Evolutionary conservation across 2,888 invertebrate species (phyloP).

Genomic region (Drosophila borborema): DNA sequence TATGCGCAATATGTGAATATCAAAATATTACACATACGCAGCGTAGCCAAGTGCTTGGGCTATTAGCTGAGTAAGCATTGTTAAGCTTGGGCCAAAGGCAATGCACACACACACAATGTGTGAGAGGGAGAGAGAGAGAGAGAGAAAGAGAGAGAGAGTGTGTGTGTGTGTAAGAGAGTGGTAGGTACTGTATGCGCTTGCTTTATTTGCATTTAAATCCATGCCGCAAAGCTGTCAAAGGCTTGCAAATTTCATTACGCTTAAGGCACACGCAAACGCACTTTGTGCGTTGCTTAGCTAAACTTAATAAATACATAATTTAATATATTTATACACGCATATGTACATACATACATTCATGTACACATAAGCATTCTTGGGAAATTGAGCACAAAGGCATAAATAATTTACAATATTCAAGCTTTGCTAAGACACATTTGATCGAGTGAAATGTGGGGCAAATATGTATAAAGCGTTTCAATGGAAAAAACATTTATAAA

Average conservation of each 20-base stretch:
- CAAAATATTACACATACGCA: slow-evolving; percentile 14
- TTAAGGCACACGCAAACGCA: slow-evolving; percentile 23
- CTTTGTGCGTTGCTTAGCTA: slow-evolving; percentile 11
- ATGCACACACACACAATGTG: not conserved
- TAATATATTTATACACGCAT: not conserved
- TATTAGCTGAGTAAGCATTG: slow-evolving; percentile 6
- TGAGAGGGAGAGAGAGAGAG: not conserved
- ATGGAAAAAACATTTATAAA: no score
- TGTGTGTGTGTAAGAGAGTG: not conserved
- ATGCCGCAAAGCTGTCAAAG: slow-evolving; percentile 53
- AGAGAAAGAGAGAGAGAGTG: not conserved
- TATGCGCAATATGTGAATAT: slow-evolving; percentile 42
- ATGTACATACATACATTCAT: not conserved
- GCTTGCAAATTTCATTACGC: slow-evolving; percentile 53
- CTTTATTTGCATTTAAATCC: slow-evolving; percentile 37
- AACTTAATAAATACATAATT: slow-evolving; percentile 1
- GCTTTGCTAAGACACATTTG: not conserved
- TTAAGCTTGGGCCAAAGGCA: not conserved
- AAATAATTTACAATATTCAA: not conserved
- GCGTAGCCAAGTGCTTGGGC: not conserved
- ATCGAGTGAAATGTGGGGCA: not conserved
- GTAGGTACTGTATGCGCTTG: not conserved
- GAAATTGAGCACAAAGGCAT: slow-evolving; percentile 1
- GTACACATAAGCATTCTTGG: not conserved
- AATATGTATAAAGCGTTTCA: not conserved